phyloP scores from a whole-genome alignment of 2,113 vertebrate species.

The Sinocyclocheilus anophthalmus region DNA sequence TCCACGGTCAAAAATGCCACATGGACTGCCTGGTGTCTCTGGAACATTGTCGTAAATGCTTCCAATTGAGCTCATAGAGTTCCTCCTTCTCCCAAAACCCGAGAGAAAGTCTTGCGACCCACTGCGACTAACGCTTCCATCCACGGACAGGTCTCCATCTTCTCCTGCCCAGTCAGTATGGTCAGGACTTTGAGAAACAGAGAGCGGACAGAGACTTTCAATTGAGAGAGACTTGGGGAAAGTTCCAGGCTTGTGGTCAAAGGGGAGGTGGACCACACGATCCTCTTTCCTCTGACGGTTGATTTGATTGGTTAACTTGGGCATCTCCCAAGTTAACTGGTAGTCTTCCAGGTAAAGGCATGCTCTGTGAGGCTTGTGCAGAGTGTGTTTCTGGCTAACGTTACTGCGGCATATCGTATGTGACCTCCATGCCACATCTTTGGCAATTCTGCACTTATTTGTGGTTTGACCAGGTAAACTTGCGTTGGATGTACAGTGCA shows the following conservation, averaged over 20 bases:
- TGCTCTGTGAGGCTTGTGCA: constrained; percentile 45
- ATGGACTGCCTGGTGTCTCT: constrained; percentile 41
- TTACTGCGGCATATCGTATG: constrained; percentile 72
- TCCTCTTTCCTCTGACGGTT: constrained; percentile 41
- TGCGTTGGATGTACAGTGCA: constrained; percentile 50
- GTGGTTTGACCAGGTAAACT: constrained; percentile 51
- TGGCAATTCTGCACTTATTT: constrained; percentile 49
- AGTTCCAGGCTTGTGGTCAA: constrained; percentile 85
- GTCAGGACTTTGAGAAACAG: constrained; percentile 52
- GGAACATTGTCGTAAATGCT: constrained; percentile 86
- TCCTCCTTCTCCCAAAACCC: constrained; percentile 58
- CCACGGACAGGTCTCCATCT: constrained; percentile 52
- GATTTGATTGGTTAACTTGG: constrained; percentile 35
- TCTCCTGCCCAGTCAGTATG: constrained; percentile 62
- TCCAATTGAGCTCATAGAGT: constrained; percentile 77
- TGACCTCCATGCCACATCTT: constrained; percentile 58
- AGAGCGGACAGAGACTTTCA: constrained; percentile 79
- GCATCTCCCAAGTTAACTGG: background rate
- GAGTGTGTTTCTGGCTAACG: constrained; percentile 41
- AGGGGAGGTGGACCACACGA: constrained; percentile 78
- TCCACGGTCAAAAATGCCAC: constrained; percentile 65
- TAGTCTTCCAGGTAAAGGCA: constrained; percentile 73
- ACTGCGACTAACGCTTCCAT: constrained; percentile 50
- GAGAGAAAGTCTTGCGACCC: constrained; percentile 52
- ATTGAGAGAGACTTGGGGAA: constrained; percentile 87